Conservation (phyloP, 2,888 invertebrate species). For the Malacosoma neustria region DNA sequence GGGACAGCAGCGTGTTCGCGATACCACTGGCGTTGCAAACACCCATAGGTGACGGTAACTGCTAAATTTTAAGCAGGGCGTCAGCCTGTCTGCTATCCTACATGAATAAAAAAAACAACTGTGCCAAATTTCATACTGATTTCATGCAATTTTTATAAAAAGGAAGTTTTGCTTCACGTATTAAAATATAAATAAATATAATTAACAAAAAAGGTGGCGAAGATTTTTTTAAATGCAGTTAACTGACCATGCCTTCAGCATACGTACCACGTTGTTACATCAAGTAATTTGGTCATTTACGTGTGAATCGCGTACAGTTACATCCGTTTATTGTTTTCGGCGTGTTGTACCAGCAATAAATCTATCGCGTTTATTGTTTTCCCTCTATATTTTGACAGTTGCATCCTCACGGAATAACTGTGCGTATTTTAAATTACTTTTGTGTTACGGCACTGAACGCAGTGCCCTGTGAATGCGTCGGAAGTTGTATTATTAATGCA, state of each 20-base stretch:
- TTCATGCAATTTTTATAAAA: neutral
- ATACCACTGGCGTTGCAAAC: too few relatives aligned
- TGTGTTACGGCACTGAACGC: neutral
- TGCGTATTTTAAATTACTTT: neutral
- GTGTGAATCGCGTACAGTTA: slow-evolving; percentile 6
- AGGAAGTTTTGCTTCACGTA: neutral
- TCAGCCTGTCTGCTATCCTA: neutral
- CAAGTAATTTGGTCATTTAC: slow-evolving; percentile 14
- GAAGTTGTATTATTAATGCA: slow-evolving; percentile 1
- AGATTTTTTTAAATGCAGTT: neutral
- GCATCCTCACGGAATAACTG: neutral
- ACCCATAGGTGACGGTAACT: too few relatives aligned
- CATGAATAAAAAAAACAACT: neutral
- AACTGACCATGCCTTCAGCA: neutral
- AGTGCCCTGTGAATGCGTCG: neutral
- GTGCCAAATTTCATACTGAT: neutral
- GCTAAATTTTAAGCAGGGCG: too few relatives aligned
- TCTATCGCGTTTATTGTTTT: slow-evolving; percentile 27
- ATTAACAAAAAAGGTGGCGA: too few relatives aligned
- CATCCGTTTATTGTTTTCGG: slow-evolving; percentile 26
- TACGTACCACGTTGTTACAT: slow-evolving; percentile 4
- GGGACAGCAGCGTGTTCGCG: too few relatives aligned
- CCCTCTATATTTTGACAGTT: neutral
- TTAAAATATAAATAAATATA: too few relatives aligned
- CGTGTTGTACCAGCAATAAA: slow-evolving; percentile 20